Evolutionary conservation across 2,113 vertebrate genomes (phyloP), one percentile per base, ranked within the genome.

Genomic region (Forbesichthys agassizii): DNA sequence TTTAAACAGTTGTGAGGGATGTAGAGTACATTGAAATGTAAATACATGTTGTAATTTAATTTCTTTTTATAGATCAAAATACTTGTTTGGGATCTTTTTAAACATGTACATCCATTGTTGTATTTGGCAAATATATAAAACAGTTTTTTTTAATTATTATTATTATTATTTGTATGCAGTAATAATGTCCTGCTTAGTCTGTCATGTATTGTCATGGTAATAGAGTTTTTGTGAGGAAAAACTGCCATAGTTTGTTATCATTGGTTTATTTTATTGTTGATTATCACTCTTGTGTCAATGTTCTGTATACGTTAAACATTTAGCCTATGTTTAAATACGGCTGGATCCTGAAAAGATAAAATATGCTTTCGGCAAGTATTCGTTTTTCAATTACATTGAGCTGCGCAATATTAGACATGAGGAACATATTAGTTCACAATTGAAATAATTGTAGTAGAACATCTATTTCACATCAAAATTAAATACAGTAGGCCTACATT

Each of bases 141-240:
- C 85, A 81, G 80, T 80, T 78, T 89, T 91, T 72, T 27, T 27
- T 27, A 3, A 27, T 69, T 91, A 20, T 27, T 27, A 27, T 69
- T 91, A 20, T 27, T 90, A 88, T 90, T 86, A 89, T 92, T 90
- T 93, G 91, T 92, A 90, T 85, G 80, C 84, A 80, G 73, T 90
- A 89, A 89, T 81, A 78, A 68, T 85, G 83, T 88, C 75, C 81
- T 79, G 74, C 81, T 88, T 85, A 77, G 84, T 90, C 88, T 84
- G 74, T 84, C 83, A 88, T 82, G 85, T 91, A 88, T 85, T 82
- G 73, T 83, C 84, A 78, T 78, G 87, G 86, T 89, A 75, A 83
- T 85, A 76, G 65, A 84, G 78, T 74, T 86, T 63, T 64, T 71
- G 78, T 91, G 73, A 77, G 84, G 58, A 62, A 74, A 70, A 78